A percentile compares a stretch with the other conserved stretches of the same genome.
Conservation (phyloP, 2,113 vertebrate genomes). For the Laticauda laticaudata region DNA sequence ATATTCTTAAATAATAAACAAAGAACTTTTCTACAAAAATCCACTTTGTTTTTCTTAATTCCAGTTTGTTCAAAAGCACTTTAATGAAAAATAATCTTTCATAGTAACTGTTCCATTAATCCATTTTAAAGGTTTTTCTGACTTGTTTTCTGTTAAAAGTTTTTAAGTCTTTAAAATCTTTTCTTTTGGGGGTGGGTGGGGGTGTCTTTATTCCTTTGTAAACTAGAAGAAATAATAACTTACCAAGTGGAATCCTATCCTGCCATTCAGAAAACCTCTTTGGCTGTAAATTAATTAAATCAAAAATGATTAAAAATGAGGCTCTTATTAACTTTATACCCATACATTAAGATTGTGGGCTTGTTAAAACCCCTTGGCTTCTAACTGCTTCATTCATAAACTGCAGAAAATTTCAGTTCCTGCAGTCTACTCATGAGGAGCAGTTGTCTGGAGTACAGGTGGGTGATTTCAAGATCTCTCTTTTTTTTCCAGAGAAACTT, state of each 20-base stretch:
- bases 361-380: not conserved
- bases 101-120: not conserved
- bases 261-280: not conserved
- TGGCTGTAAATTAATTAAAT: not conserved
- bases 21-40: not conserved
- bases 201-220: not conserved
- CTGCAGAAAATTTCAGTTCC: not conserved
- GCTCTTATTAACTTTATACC: not conserved
- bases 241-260: not conserved
- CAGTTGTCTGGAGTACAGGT: not conserved
- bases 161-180: not conserved
- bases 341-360: not conserved
- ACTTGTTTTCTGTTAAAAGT: not conserved
- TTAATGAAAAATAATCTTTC: not conserved
- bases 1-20: not conserved
- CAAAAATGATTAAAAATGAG: not conserved
- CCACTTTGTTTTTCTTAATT: not conserved
- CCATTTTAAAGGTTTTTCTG: not conserved
- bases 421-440: not conserved
- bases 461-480: not conserved
- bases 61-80: not conserved
- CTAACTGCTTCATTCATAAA: not conserved
- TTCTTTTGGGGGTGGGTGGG: not conserved
- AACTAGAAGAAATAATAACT: not conserved
- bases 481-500: not conserved